These are phyloP conservation scores for Vanessa tameamea DNA, from an alignment of 1,140 invertebrate genomes.

Conservation along the genomic window DNA sequence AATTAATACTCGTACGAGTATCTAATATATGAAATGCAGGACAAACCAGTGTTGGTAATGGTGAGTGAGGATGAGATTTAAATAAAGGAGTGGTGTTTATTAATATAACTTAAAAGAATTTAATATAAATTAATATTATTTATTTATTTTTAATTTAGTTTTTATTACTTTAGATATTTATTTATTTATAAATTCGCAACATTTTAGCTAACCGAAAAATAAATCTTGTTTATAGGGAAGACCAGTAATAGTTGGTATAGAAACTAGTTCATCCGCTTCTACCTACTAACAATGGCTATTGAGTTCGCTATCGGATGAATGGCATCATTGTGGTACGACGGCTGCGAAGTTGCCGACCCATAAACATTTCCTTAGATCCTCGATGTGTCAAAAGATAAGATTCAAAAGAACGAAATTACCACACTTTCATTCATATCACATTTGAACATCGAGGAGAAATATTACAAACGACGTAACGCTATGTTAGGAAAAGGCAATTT, in stretches of 20 bases:
- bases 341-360: slow-evolving; percentile 24
- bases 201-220: neutral
- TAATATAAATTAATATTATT: too few species aligned
- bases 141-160: too few species aligned
- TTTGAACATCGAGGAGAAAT: neutral
- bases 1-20: slow-evolving; percentile 13
- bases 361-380: slow-evolving; percentile 29
- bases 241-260: slow-evolving; percentile 4
- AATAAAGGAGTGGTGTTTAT: too few species aligned
- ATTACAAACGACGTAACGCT: neutral
- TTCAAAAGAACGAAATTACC: slow-evolving; percentile 2
- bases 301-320: slow-evolving; percentile 37
- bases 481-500: neutral
- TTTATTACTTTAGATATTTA: too few species aligned
- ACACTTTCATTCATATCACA: neutral
- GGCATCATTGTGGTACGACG: slow-evolving; percentile 26
- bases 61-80: too few species aligned
- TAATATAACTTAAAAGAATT: too few species aligned
- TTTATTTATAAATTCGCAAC: too few species aligned
- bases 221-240: neutral
- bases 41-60: too few species aligned
- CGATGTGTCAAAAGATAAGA: slow-evolving; percentile 17
- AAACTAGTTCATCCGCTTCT: slow-evolving; percentile 38
- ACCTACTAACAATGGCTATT: slow-evolving; percentile 31
- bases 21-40: neutral